Percentiles rank a stretch among this genome's conserved stretches.
phyloP scores from a whole-genome alignment of 2,888 invertebrate species.

The Cephus nigrinus region DNA sequence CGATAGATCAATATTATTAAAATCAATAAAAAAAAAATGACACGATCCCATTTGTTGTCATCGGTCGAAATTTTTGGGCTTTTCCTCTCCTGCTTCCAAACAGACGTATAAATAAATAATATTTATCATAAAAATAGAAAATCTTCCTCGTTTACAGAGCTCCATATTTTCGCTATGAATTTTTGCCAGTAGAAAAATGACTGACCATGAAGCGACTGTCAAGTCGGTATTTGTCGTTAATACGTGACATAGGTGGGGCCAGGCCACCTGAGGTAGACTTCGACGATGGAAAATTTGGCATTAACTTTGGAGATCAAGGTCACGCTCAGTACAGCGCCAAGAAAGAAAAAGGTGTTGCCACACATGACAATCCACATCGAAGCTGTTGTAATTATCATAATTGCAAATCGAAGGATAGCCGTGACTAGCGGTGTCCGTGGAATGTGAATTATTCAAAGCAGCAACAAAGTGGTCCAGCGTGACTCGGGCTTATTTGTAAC shows the following conservation, averaged over 20 bases:
- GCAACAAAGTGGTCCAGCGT: background rate
- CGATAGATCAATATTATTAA: background rate
- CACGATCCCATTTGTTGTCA: background rate
- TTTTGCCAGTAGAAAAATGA: background rate
- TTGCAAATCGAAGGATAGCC: background rate
- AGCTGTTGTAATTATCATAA: background rate
- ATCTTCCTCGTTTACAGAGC: background rate
- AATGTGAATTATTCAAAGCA: background rate
- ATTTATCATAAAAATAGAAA: background rate
- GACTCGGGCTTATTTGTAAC: background rate
- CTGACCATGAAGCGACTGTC: background rate
- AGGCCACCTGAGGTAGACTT: background rate
- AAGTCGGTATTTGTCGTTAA: background rate
- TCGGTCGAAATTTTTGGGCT: too few relatives aligned
- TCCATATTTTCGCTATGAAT: background rate
- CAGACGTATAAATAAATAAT: background rate
- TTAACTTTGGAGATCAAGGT: conserved; percentile 23
- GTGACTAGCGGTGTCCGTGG: background rate
- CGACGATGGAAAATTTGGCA: conserved; percentile 16
- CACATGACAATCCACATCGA: background rate
- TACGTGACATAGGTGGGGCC: conserved; percentile 21
- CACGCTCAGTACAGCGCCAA: background rate
- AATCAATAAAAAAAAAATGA: background rate
- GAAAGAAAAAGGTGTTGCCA: background rate
- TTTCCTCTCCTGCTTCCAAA: background rate